phyloP scores from a whole-genome alignment of 2,888 invertebrate species.

The Meiosimyza platycephala region DNA sequence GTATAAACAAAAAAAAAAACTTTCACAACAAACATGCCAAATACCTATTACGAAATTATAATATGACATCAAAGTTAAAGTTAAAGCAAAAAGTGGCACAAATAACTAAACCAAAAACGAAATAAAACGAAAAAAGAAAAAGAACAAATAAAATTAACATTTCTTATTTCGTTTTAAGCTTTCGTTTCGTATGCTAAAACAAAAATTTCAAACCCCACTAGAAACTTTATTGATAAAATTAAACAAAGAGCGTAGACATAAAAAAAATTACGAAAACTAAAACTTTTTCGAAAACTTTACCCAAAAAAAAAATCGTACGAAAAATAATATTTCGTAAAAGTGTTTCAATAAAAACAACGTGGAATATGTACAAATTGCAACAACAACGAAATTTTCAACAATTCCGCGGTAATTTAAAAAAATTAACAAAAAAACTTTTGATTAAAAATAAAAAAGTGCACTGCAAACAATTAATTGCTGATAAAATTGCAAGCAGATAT shows the following conservation, averaged over 20 bases:
- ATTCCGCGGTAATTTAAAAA: constrained; percentile 13
- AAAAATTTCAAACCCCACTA: no score
- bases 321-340: no score
- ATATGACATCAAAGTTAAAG: constrained; percentile 23
- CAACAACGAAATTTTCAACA: constrained; percentile 11
- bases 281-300: no score
- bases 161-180: no score
- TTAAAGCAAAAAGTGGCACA: constrained; percentile 10
- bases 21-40: constrained; percentile 12
- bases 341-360: background rate
- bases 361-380: constrained; percentile 31
- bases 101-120: background rate
- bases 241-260: no score
- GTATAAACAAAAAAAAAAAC: constrained; percentile 12
- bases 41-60: constrained; percentile 3
- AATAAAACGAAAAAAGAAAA: constrained; percentile 1
- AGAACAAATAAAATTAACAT: background rate
- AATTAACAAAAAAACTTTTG: background rate
- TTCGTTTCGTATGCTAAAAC: no score
- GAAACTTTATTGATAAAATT: no score
- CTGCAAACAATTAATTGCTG: background rate
- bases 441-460: background rate
- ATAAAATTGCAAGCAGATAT: background rate
- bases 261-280: no score
- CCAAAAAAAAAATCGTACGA: no score